Evolutionary conservation across 2,888 invertebrate genomes (phyloP).

Genomic region (Oxytorus armatus): DNA sequence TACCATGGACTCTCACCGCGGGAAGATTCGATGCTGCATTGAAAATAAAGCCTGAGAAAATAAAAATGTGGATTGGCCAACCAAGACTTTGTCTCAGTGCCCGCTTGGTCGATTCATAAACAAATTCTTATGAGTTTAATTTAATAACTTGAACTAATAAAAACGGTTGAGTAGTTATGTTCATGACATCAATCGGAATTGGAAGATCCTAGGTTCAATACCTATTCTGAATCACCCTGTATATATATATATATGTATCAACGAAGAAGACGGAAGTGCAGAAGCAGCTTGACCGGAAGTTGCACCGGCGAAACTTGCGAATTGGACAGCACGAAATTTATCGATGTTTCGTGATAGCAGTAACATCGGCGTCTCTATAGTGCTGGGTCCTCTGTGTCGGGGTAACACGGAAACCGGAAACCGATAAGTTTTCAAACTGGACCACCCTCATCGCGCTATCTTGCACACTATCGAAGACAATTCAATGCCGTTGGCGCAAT

Average conservation of each 20-base stretch:
- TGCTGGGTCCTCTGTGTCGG: not conserved
- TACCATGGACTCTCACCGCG: too few relatives aligned
- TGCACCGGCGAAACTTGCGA: conserved; percentile 44
- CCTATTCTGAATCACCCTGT: too few relatives aligned
- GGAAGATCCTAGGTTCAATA: too few relatives aligned
- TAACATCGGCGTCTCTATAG: conserved; percentile 31
- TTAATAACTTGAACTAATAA: too few relatives aligned
- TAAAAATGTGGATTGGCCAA: too few relatives aligned
- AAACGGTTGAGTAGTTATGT: too few relatives aligned
- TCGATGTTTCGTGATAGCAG: conserved; percentile 49
- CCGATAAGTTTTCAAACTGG: conserved; percentile 30
- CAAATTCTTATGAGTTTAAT: too few relatives aligned
- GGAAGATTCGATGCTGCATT: too few relatives aligned
- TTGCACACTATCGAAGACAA: not conserved
- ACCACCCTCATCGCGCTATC: not conserved
- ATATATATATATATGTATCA: conserved; percentile 8
- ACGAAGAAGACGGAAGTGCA: conserved; percentile 48
- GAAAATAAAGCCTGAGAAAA: too few relatives aligned
- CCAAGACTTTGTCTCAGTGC: too few relatives aligned
- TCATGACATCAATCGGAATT: too few relatives aligned
- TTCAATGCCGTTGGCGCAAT: not conserved
- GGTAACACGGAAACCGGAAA: conserved; percentile 27
- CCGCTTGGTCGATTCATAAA: too few relatives aligned
- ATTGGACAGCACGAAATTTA: conserved; percentile 57
- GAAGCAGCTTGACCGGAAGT: conserved; percentile 61